Evolutionary conservation across 2,888 invertebrate genomes (phyloP).

Genomic region (Drosophila kuntzei): DNA sequence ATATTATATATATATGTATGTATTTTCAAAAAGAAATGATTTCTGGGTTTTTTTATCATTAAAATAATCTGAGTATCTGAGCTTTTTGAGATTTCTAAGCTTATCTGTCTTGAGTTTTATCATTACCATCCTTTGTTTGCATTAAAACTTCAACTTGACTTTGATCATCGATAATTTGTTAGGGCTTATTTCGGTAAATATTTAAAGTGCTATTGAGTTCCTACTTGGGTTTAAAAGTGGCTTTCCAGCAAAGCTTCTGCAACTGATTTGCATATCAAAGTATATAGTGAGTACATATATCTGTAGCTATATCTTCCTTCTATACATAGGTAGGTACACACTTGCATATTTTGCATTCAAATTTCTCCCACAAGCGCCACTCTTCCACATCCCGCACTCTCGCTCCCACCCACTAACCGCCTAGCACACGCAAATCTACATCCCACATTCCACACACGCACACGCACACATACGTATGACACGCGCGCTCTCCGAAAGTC

Average conservation of each 20-base stretch:
- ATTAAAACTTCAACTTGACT: not conserved
- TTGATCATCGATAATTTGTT: slow-evolving; percentile 21
- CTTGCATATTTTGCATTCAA: slow-evolving; percentile 40
- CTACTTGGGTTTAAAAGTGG: slow-evolving; percentile 27
- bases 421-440: not conserved
- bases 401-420: slow-evolving; percentile 1
- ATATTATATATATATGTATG: no score
- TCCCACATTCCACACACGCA: slow-evolving; percentile 12
- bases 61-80: not conserved
- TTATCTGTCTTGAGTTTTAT: not conserved
- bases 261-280: slow-evolving; percentile 62
- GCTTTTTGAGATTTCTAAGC: not conserved
- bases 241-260: slow-evolving; percentile 43
- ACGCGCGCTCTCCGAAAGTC: not conserved
- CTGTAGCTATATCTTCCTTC: not conserved
- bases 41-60: no score
- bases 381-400: not conserved
- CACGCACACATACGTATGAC: not conserved
- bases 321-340: slow-evolving; percentile 20
- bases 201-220: slow-evolving; percentile 30
- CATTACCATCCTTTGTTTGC: no score
- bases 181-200: slow-evolving; percentile 14
- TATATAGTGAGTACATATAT: slow-evolving; percentile 16
- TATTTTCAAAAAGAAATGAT: no score
- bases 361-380: slow-evolving; percentile 7